phyloP scores from a whole-genome alignment of 2,113 vertebrate genomes.

The Helogale parvula region DNA sequence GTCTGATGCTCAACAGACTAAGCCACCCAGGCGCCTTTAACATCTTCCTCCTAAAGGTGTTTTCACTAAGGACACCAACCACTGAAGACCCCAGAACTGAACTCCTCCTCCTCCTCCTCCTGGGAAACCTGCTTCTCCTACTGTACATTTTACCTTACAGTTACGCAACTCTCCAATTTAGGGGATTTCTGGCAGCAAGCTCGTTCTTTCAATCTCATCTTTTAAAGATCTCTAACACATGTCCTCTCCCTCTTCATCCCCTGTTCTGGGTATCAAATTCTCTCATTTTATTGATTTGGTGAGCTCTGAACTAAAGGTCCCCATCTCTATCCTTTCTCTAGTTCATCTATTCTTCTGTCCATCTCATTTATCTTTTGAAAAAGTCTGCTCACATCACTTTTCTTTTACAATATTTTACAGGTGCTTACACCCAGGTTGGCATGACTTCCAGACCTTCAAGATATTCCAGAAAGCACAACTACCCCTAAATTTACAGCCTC shows the following conservation, averaged over 20 bases:
- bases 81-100: neutral
- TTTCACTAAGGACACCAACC: neutral
- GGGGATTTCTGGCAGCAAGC: neutral
- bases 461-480: neutral
- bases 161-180: neutral
- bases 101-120: neutral
- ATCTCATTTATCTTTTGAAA: neutral
- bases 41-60: neutral
- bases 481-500: neutral
- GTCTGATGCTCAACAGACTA: neutral
- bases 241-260: neutral
- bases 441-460: neutral
- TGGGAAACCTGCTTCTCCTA: too few relatives aligned
- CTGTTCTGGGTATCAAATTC: neutral
- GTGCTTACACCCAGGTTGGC: neutral
- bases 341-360: neutral
- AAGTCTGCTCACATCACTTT: neutral
- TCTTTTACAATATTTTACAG: neutral
- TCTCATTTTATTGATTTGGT: neutral
- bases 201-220: neutral
- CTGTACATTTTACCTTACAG: neutral
- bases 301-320: neutral
- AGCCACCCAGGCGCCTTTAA: neutral
- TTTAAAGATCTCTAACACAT: neutral
- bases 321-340: neutral